Percentiles rank a stretch among this genome's conserved stretches.
These are phyloP conservation scores for Toxotes chatareus DNA, from an alignment of 2,113 vertebrate genomes.

Conservation along the genomic window DNA sequence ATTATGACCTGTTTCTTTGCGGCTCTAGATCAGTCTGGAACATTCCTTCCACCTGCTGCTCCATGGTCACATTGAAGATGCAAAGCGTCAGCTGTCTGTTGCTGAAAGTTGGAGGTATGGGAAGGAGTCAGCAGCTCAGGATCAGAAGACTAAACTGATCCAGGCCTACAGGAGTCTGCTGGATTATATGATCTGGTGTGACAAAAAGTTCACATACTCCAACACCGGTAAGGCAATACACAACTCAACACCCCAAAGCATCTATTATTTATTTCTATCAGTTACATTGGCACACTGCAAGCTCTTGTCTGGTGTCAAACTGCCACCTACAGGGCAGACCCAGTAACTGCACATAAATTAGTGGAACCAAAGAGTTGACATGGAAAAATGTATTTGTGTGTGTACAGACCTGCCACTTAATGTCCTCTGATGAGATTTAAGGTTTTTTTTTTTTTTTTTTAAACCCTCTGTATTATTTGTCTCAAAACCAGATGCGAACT, in stretches of 20 bases:
- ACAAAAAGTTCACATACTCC: conserved; percentile 79
- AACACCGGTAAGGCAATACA: conserved; percentile 78
- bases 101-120: conserved; percentile 92
- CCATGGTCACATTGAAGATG: conserved; percentile 86
- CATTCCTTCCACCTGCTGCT: conserved; percentile 90
- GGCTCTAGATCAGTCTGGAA: conserved; percentile 89
- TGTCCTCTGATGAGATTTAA: not conserved
- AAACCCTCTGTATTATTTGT: not conserved
- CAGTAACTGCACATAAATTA: not conserved
- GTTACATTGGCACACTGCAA: not conserved
- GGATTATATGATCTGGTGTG: conserved; percentile 88
- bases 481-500: not conserved
- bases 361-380: not conserved
- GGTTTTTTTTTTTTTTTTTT: not conserved
- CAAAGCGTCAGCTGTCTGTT: conserved; percentile 83
- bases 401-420: not conserved
- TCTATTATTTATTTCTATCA: conserved; percentile 47
- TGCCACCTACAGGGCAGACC: conserved; percentile 59
- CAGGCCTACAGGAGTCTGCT: conserved; percentile 90
- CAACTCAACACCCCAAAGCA: not conserved
- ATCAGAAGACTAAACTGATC: conserved; percentile 84
- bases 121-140: conserved; percentile 81
- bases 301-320: conserved; percentile 31
- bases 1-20: not conserved
- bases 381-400: not conserved